Evolutionary conservation across 2,888 invertebrate species (phyloP).

Genomic region (Aphelenchoides bicaudatus): DNA sequence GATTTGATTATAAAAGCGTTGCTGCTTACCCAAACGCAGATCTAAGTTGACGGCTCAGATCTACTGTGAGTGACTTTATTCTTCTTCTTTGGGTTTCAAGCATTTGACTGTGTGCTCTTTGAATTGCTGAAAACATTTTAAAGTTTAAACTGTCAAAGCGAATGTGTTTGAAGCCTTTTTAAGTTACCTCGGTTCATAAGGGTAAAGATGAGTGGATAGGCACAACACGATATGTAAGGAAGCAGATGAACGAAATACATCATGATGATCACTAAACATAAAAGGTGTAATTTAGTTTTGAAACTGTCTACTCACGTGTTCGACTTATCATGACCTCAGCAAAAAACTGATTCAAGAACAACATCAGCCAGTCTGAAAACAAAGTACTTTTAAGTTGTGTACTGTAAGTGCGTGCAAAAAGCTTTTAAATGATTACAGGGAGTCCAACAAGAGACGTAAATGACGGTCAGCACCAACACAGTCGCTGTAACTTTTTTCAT

Average conservation of each 20-base stretch:
- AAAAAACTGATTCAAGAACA: conserved; percentile 40
- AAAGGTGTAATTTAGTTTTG: not conserved
- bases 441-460: conserved; percentile 58
- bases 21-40: conserved; percentile 25
- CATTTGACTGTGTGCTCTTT: conserved; percentile 35
- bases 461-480: conserved; percentile 52
- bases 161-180: too few relatives aligned
- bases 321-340: conserved; percentile 19
- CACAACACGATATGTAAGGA: conserved; percentile 57
- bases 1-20: not conserved
- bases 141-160: too few relatives aligned
- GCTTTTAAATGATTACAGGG: too few relatives aligned
- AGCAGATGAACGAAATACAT: conserved; percentile 57
- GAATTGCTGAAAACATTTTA: too few relatives aligned
- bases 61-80: conserved; percentile 42
- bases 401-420: too few relatives aligned
- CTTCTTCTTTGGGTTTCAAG: conserved; percentile 27
- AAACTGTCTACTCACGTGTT: not conserved
- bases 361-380: conserved; percentile 47
- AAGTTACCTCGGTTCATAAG: conserved; percentile 45
- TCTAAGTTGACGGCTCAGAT: conserved; percentile 33
- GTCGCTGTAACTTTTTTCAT: conserved; percentile 55
- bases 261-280: conserved; percentile 52
- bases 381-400: too few relatives aligned
- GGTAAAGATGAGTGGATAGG: conserved; percentile 59